Percentiles rank a stretch among this genome's conserved stretches.
Evolutionary conservation across 2,888 invertebrate genomes (phyloP).

Genomic region (Operophtera brumata): DNA sequence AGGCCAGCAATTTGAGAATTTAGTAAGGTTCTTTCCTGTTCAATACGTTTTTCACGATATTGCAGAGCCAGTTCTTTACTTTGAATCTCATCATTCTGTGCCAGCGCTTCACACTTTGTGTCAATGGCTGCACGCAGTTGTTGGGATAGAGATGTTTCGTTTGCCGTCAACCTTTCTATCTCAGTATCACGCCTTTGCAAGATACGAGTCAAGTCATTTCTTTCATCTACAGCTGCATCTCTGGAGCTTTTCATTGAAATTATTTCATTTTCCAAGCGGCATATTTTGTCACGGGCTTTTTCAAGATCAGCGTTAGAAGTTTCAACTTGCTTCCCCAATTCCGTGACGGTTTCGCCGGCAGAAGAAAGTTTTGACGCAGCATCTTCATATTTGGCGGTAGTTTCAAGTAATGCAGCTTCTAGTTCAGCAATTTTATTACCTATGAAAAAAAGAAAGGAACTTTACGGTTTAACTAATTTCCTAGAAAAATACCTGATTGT

Average conservation of each 20-base stretch:
- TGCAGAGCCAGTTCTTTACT: conserved; percentile 89
- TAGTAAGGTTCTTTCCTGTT: conserved; percentile 88
- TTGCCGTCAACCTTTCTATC: conserved; percentile 86
- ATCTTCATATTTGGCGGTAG: conserved; percentile 83
- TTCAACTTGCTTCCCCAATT: conserved; percentile 84
- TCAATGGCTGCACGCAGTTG: conserved; percentile 88
- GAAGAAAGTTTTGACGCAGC: conserved; percentile 82
- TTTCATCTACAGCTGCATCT: conserved; percentile 86
- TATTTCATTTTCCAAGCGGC: conserved; percentile 83
- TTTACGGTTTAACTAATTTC: neutral
- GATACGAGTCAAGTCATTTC: conserved; percentile 86
- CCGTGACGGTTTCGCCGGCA: conserved; percentile 82
- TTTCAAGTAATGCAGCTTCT: conserved; percentile 77
- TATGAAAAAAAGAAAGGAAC: conserved; percentile 48
- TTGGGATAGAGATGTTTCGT: conserved; percentile 84
- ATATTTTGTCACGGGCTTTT: conserved; percentile 83
- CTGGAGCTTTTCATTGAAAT: conserved; percentile 84
- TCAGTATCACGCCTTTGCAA: conserved; percentile 87
- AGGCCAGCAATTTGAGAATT: conserved; percentile 89
- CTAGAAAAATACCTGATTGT: no score
- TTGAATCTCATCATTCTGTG: conserved; percentile 89
- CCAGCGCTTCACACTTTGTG: conserved; percentile 91
- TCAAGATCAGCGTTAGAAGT: conserved; percentile 82
- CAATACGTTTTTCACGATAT: conserved; percentile 90
- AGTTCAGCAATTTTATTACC: conserved; percentile 80